Conservation (phyloP, 2,113 vertebrate genomes). For the Thermophis baileyi region DNA sequence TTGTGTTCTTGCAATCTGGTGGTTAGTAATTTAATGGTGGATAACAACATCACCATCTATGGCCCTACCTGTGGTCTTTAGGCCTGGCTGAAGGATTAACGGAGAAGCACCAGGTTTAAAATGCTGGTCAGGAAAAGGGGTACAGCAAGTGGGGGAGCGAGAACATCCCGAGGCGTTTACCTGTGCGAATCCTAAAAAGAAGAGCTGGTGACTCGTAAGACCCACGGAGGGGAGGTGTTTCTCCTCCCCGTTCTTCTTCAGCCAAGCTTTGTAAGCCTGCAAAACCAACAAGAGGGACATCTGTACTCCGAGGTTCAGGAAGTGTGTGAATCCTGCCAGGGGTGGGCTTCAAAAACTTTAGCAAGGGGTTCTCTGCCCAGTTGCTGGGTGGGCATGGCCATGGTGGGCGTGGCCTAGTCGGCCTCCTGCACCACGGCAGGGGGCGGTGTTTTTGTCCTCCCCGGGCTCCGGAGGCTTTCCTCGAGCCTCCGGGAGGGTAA, state of each 20-base stretch:
- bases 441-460: too few relatives aligned
- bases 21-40: not conserved
- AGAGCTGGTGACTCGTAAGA: constrained; percentile 94
- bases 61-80: not conserved
- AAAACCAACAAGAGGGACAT: constrained; percentile 13
- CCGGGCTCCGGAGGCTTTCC: too few relatives aligned
- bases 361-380: too few relatives aligned
- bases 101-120: not conserved
- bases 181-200: constrained; percentile 98
- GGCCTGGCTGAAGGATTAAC: not conserved
- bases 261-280: constrained; percentile 89
- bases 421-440: too few relatives aligned
- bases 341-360: too few relatives aligned
- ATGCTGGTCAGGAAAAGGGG: not conserved
- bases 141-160: too few relatives aligned
- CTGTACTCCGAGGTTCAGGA: not conserved
- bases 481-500: too few relatives aligned
- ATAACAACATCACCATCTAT: not conserved
- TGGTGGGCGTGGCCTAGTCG: too few relatives aligned
- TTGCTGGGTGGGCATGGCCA: too few relatives aligned
- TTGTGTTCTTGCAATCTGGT: not conserved
- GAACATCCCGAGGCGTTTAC: constrained; percentile 59
- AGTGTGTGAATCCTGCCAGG: not conserved
- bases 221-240: constrained; percentile 86
- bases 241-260: constrained; percentile 84